Conservation (phyloP, 2,888 invertebrate species). For the Melangyna quadrimaculata region DNA sequence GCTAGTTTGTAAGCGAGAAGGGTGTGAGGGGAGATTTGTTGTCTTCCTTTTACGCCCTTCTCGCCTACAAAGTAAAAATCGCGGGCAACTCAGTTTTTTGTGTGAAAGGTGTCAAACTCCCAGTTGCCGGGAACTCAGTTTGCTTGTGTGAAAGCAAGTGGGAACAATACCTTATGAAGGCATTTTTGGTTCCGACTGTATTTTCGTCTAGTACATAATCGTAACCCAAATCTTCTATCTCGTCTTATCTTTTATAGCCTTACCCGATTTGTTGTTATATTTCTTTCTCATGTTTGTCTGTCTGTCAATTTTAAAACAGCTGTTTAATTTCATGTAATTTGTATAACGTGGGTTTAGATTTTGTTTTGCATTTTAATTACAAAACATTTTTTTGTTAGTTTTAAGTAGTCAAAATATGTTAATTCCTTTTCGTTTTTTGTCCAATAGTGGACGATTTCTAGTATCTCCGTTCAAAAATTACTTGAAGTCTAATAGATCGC, state of each 20-base stretch:
- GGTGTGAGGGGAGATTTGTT: too few species aligned
- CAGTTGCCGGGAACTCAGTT: too few species aligned
- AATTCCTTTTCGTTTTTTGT: slow-evolving; percentile 28
- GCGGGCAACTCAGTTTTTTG: too few species aligned
- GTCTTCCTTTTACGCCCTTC: too few species aligned
- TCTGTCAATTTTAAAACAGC: slow-evolving; percentile 28
- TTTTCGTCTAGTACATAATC: slow-evolving; percentile 29
- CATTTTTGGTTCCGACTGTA: slow-evolving; percentile 30
- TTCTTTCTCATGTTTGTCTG: slow-evolving; percentile 23
- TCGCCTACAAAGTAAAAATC: too few species aligned
- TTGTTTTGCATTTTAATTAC: background rate
- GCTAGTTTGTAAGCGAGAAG: too few species aligned
- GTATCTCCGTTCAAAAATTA: slow-evolving; percentile 1
- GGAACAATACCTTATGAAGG: too few species aligned
- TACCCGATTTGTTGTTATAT: slow-evolving; percentile 49
- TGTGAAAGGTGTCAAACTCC: too few species aligned
- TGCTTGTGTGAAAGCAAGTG: too few species aligned
- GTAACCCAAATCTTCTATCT: background rate
- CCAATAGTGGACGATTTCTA: slow-evolving; percentile 17
- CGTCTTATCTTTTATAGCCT: background rate
- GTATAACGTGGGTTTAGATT: background rate
- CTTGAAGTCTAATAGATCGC: slow-evolving; percentile 4
- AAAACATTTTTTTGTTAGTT: background rate
- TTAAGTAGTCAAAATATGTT: slow-evolving; percentile 54
- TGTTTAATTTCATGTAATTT: slow-evolving; percentile 5